Evolutionary conservation across 2,113 vertebrate genomes (phyloP), one percentile per base, ranked within the genome.

Genomic region (Rhinichthys klamathensis): DNA sequence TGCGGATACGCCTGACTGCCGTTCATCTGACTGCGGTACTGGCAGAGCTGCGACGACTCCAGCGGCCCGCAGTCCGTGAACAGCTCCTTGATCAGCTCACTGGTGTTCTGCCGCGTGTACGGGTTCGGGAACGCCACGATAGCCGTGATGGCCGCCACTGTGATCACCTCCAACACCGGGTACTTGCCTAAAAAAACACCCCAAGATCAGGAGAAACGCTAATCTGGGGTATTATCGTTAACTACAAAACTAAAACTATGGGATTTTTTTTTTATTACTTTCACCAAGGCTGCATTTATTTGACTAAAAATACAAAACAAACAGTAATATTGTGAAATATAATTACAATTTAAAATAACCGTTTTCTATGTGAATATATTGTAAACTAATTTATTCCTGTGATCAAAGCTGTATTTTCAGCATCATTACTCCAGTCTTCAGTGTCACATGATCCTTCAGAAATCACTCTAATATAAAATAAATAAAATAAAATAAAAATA

Each of bases 1-100:
- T 97, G 97, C 0, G 94, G 94, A 44, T 97, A 96, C 75, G 97
- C 96, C 83, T 95, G 96, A 89, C 96, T 99, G 30, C 96, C 96
- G 3, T 98, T 99, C 96, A 97, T 98, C 90, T 97, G 96, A 78
- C 96, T 98, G 93, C 95, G 96, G 94, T 99, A 99, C 94, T 99
- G 97, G 91, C 98, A 99, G 21, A 99, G 96, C 35, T 98, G 97
- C 0, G 98, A 99, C 2, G 98, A 97, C 91, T 98, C 97, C 60
- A 99, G 93, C 0, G 98, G 98, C 0, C 98, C 97, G 27, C 97
- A 99, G 93, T 99, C 98, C 0, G 98, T 99, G 91, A 99, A 99
- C 79, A 99, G 94, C 94, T 99, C 98, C 89, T 98, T 99, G 25
- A 99, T 99, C 90, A 99, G 95, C 91, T 99, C 97, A 88, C 98